Percentiles rank a stretch among this genome's conserved stretches.
phyloP scores from a whole-genome alignment of 1,140 invertebrate genomes.

The Solenopsis fugax region DNA sequence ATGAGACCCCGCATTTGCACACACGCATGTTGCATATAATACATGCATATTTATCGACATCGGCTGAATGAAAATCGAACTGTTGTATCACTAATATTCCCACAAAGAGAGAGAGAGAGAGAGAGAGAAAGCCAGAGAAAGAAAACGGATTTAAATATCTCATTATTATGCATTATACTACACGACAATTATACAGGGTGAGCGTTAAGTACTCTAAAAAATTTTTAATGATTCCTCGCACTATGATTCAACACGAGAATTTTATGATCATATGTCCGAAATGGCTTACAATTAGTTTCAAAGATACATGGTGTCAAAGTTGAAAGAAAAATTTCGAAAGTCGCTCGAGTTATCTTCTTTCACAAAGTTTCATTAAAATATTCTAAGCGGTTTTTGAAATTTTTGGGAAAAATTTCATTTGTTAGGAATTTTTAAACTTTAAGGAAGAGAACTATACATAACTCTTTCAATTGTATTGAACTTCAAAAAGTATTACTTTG shows the following conservation, averaged over 20 bases:
- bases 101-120: background rate
- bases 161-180: background rate
- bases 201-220: no score
- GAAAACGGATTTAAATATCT: conserved; percentile 13
- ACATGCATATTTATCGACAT: background rate
- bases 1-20: conserved; percentile 20
- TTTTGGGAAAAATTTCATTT: background rate
- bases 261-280: no score
- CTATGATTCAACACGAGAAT: no score
- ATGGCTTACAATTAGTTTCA: no score
- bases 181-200: background rate
- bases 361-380: no score
- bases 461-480: background rate
- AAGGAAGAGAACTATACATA: background rate
- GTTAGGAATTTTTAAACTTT: background rate
- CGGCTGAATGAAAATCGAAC: background rate
- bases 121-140: background rate
- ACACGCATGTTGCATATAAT: background rate
- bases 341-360: no score
- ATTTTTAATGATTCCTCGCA: no score
- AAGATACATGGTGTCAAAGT: no score
- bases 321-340: no score
- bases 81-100: background rate
- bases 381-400: no score
- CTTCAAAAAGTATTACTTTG: background rate